These are phyloP conservation scores for Ptychochromis oligacanthus DNA, from an alignment of 2,113 vertebrate genomes.

Conservation along the genomic window DNA sequence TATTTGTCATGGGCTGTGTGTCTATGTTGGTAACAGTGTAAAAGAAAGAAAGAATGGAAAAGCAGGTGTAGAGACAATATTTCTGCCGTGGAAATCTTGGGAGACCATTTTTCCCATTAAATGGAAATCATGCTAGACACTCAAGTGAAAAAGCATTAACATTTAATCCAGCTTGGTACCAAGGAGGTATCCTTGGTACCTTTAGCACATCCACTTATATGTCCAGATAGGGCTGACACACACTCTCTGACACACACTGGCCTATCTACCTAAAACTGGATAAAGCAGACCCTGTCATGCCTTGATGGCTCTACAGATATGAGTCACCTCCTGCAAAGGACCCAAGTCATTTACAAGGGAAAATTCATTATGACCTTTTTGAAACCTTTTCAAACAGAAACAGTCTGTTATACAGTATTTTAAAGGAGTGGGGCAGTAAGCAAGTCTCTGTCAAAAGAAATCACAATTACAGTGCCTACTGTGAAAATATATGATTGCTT, in stretches of 20 bases:
- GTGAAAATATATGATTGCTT: conserved; percentile 16
- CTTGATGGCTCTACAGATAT: background rate
- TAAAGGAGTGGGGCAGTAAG: background rate
- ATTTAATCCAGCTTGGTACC: background rate
- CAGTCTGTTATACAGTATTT: background rate
- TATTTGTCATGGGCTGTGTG: conserved; percentile 1
- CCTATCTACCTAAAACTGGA: background rate
- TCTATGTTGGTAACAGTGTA: conserved; percentile 23
- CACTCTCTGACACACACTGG: background rate
- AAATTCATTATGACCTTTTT: background rate
- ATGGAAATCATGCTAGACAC: background rate
- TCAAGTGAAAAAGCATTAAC: background rate
- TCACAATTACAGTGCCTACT: conserved; percentile 7
- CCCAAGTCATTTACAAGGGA: background rate
- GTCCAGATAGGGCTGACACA: background rate
- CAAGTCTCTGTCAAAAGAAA: conserved; percentile 1
- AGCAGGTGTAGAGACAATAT: background rate
- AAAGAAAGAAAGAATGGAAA: background rate
- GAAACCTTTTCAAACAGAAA: background rate
- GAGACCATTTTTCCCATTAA: background rate
- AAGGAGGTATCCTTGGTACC: background rate
- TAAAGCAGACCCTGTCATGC: background rate
- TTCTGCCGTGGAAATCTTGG: background rate
- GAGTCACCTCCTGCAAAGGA: background rate
- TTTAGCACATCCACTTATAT: background rate